Base-by-base conservation (phyloP, 2,113 vertebrate genomes). In the Caracal caracal region DNA sequence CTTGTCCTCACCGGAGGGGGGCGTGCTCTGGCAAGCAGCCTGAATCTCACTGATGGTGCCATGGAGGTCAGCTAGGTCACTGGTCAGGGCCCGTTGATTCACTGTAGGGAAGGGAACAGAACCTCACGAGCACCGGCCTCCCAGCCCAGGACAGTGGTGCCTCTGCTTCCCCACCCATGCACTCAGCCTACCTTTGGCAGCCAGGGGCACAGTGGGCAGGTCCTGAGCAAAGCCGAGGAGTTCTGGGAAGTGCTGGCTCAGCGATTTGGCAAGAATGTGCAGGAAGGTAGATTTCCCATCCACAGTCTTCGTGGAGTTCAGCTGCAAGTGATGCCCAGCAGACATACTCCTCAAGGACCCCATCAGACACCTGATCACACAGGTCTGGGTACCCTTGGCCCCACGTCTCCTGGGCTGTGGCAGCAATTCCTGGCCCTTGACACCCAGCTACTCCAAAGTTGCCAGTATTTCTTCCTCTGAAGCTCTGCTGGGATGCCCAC, bases 221-320 rank as follows among this genome's bases (percentile, higher is more conserved):
- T 99, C 99, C 98, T 99, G 99, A 98, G 99, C 98, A 97, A 99
- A 99, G 98, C 99, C 99, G 95, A 99, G 98, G 97, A 99, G 99
- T 98, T 99, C 99, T 0, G 99, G 99, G 97, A 99, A 99, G 96
- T 99, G 99, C 99, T 99, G 99, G 99, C 99, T 99, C 96, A 99
- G 98, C 8, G 99, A 99, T 99, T 99, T 99, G 99, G 99, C 99
- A 97, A 99, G 99, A 96, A 99, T 99, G 98, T 99, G 99, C 87
- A 99, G 99, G 96, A 99, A 99, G 73, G 99, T 99, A 93, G 99
- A 99, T 97, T 99, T 99, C 88, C 99, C 99, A 47, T 99, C 99
- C 0, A 99, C 99, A 0, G 99, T 99, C 99, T 99, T 99, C 95
- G 99, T 99, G 0, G 99, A 99, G 98, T 99, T 99, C 24, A 99